Conservation (phyloP, 2,113 vertebrate species). For the Climacteris rufus region DNA sequence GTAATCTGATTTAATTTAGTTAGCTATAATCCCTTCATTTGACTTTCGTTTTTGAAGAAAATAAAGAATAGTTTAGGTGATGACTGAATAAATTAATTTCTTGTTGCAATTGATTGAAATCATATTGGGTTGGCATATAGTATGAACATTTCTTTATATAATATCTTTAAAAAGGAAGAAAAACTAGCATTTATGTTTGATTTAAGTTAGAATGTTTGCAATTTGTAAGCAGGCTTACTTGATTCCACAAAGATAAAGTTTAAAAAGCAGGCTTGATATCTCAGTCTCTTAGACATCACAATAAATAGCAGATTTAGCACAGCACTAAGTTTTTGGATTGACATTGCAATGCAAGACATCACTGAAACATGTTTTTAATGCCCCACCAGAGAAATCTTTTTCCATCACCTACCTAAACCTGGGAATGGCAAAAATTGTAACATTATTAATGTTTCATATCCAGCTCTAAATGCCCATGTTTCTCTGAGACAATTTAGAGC, state of each 20-base stretch:
- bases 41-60: not conserved
- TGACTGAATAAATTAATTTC: not conserved
- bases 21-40: not conserved
- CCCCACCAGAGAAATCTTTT: not conserved
- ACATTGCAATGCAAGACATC: not conserved
- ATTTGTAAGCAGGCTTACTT: not conserved
- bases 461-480: not conserved
- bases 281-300: not conserved
- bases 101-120: not conserved
- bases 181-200: not conserved
- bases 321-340: not conserved
- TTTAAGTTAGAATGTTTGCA: constrained; percentile 15
- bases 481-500: not conserved
- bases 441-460: not conserved
- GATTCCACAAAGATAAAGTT: not conserved
- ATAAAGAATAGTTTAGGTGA: not conserved
- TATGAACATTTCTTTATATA: not conserved
- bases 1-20: not conserved
- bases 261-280: not conserved
- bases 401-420: not conserved
- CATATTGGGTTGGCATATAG: not conserved
- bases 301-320: not conserved
- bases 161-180: not conserved
- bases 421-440: not conserved
- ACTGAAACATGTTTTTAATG: not conserved